Conservation (phyloP, 2,113 vertebrate species). For the Meleagris gallopavo region DNA sequence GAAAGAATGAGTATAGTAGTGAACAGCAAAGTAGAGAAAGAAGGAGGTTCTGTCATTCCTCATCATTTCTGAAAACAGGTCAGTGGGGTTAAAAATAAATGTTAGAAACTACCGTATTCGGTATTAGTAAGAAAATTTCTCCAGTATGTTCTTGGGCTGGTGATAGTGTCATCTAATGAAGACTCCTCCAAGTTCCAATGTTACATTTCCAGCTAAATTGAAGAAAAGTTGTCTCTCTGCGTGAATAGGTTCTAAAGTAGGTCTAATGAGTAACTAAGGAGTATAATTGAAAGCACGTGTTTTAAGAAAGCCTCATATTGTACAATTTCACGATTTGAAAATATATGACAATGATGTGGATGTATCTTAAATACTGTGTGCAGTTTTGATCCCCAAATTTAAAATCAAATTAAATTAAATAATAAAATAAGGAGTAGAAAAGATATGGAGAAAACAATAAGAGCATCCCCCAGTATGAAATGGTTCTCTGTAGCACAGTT, state of each 20-base stretch:
- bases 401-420: not conserved
- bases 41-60: not conserved
- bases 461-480: accelerated
- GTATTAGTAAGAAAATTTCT: not conserved
- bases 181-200: not conserved
- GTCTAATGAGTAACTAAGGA: not conserved
- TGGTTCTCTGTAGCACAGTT: not conserved
- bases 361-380: not conserved
- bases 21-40: not conserved
- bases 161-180: not conserved
- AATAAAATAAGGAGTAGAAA: not conserved
- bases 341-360: not conserved
- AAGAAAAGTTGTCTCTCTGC: not conserved
- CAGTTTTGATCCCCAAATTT: not conserved
- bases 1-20: not conserved
- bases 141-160: not conserved
- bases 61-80: not conserved
- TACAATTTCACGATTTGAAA: not conserved
- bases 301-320: not conserved
- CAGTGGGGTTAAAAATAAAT: not conserved
- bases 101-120: not conserved
- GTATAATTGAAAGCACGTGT: not conserved
- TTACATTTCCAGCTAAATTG: not conserved
- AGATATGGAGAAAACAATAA: not conserved
- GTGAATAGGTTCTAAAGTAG: not conserved